Evolutionary conservation across 2,888 invertebrate species (phyloP).

Genomic region (Metalampra italica): DNA sequence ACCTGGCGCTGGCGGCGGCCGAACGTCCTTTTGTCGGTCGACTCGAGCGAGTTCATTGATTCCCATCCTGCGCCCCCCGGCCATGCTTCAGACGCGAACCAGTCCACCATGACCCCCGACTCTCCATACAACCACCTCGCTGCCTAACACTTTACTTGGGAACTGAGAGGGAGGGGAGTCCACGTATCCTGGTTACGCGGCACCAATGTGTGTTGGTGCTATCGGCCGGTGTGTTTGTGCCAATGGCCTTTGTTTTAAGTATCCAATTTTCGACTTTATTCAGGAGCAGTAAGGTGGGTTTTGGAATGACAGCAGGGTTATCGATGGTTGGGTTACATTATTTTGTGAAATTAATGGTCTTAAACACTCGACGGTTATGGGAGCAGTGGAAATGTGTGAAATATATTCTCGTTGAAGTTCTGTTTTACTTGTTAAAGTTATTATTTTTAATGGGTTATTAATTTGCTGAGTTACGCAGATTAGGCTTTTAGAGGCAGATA

Average conservation of each 20-base stretch:
- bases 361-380: constrained; percentile 12
- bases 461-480: neutral
- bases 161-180: constrained; percentile 36
- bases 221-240: constrained; percentile 55
- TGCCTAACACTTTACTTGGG: constrained; percentile 14
- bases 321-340: constrained; percentile 16
- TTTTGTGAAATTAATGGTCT: constrained; percentile 16
- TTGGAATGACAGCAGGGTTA: constrained; percentile 5
- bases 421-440: neutral
- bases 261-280: constrained; percentile 39
- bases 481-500: neutral
- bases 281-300: neutral
- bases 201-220: constrained; percentile 71
- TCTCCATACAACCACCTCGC: constrained; percentile 16
- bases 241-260: constrained; percentile 32
- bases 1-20: constrained; percentile 68
- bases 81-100: constrained; percentile 54
- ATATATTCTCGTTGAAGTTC: neutral
- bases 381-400: constrained; percentile 5
- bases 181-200: constrained; percentile 38
- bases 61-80: constrained; percentile 65
- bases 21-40: constrained; percentile 75
- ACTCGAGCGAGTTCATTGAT: constrained; percentile 69
- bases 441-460: neutral
- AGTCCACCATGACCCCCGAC: constrained; percentile 34